Evolutionary conservation across 2,888 invertebrate genomes (phyloP).

Genomic region (Phengaris arion): DNA sequence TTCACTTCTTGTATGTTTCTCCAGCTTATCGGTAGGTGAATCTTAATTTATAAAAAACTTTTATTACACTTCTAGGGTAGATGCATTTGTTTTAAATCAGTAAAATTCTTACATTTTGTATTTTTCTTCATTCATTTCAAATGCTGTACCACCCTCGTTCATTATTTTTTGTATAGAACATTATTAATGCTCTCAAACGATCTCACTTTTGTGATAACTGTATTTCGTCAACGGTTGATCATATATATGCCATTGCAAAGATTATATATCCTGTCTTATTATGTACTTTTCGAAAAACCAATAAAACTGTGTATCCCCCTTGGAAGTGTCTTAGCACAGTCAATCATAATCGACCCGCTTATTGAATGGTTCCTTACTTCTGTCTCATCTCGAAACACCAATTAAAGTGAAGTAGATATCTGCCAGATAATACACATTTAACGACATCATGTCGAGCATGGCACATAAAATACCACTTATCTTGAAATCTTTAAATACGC

Average conservation of each 20-base stretch:
- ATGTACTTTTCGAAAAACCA: too few relatives aligned
- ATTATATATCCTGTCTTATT: too few relatives aligned
- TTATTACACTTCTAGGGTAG: not conserved
- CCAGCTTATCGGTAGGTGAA: not conserved
- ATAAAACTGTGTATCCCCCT: too few relatives aligned
- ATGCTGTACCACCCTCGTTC: too few relatives aligned
- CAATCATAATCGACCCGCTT: not conserved
- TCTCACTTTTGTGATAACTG: too few relatives aligned
- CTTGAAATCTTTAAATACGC: conserved; percentile 10
- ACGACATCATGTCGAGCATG: not conserved
- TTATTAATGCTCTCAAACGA: too few relatives aligned
- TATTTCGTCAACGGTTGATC: too few relatives aligned
- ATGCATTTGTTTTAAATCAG: too few relatives aligned
- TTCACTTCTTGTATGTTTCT: not conserved
- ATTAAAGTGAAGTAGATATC: not conserved
- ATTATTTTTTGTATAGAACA: too few relatives aligned
- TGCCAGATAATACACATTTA: not conserved
- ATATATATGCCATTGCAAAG: too few relatives aligned
- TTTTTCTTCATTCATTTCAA: too few relatives aligned
- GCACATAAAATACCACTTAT: not conserved
- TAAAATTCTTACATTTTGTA: too few relatives aligned
- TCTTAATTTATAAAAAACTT: not conserved
- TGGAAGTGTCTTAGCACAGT: not conserved
- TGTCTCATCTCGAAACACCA: not conserved
- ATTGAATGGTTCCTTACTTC: not conserved